Evolutionary conservation across 2,797 vertebrate genomes (phyloP).

Genomic region (Enteromius thamalakanensis): DNA sequence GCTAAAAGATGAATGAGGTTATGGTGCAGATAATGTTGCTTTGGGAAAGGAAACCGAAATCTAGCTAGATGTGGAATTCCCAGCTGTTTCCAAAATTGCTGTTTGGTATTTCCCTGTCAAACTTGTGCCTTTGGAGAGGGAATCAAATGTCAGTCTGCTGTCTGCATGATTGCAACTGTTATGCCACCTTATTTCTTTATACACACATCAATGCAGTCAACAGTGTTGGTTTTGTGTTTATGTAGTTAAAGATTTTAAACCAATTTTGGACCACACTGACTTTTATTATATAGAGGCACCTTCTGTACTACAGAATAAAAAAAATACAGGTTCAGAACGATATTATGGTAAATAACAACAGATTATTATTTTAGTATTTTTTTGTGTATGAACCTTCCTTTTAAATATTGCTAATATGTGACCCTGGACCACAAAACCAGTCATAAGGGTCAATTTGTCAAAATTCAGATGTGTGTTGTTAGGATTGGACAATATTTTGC

Average conservation of each 20-base stretch:
- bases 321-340: not conserved
- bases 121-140: not conserved
- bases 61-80: slow-evolving; percentile 34
- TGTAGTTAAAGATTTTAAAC: not conserved
- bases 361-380: not conserved
- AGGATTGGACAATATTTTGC: no score
- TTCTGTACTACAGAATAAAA: not conserved
- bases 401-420: not conserved
- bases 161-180: slow-evolving; percentile 33
- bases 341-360: not conserved
- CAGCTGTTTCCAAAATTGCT: slow-evolving; percentile 24
- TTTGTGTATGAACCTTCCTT: not conserved
- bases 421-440: no score
- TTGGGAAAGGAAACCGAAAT: slow-evolving; percentile 4
- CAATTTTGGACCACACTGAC: not conserved
- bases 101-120: slow-evolving; percentile 42
- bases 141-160: slow-evolving; percentile 33
- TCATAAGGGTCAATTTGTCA: no score
- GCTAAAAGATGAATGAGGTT: not conserved
- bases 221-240: not conserved
- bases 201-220: not conserved
- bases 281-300: not conserved
- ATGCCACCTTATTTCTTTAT: not conserved
- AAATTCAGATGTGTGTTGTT: no score
- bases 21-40: not conserved